These are phyloP conservation scores for Musca vetustissima DNA, from an alignment of 1,140 invertebrate species.

Conservation along the genomic window DNA sequence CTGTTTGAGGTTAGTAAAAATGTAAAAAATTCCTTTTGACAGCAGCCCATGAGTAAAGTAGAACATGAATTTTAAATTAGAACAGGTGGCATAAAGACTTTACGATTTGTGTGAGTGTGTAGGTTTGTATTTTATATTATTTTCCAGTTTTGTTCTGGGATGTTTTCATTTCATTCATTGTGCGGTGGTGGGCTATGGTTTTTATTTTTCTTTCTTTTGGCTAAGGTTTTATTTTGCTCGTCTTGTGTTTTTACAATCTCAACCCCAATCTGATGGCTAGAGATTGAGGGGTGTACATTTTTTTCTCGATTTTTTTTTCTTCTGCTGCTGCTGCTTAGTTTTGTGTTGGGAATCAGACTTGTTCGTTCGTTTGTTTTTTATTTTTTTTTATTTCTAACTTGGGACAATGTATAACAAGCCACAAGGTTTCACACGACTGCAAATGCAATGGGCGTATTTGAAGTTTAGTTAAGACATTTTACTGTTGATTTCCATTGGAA, in stretches of 20 bases:
- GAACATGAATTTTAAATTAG: conserved; percentile 26
- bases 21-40: conserved; percentile 33
- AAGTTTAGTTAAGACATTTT: conserved; percentile 17
- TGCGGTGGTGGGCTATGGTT: too few relatives aligned
- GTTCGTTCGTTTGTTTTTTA: too few relatives aligned
- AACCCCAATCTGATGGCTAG: too few relatives aligned
- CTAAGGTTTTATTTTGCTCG: not conserved
- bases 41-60: conserved; percentile 16
- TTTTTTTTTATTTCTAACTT: too few relatives aligned
- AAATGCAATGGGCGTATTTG: not conserved
- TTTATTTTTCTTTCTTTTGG: conserved; percentile 2
- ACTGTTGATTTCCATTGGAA: conserved; percentile 16
- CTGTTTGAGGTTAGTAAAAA: conserved; percentile 11
- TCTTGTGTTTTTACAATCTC: not conserved
- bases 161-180: too few relatives aligned
- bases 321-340: too few relatives aligned
- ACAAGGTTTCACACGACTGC: too few relatives aligned
- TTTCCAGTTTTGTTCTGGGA: too few relatives aligned
- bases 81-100: conserved; percentile 21
- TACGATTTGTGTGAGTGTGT: too few relatives aligned
- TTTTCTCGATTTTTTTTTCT: not conserved
- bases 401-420: too few relatives aligned
- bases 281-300: not conserved
- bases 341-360: too few relatives aligned
- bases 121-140: too few relatives aligned